Conservation (phyloP, 2,888 invertebrate genomes). For the Cephonodes hylas region DNA sequence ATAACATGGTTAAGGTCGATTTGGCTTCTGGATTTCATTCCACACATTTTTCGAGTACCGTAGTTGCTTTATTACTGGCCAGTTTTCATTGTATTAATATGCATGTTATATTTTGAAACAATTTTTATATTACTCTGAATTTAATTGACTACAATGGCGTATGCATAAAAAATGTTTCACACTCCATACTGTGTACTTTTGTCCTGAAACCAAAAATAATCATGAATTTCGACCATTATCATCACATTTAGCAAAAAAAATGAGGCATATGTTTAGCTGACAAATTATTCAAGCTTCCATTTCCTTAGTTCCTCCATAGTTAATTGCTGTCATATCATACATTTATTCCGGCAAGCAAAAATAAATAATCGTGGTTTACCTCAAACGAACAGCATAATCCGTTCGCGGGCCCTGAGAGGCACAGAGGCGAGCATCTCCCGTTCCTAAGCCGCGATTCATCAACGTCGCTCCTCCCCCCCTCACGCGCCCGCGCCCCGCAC, state of each 20-base stretch:
- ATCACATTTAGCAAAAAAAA: too few relatives aligned
- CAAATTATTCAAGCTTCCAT: too few relatives aligned
- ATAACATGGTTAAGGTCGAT: background rate
- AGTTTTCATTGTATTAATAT: background rate
- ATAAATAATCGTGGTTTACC: background rate
- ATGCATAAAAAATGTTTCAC: too few relatives aligned
- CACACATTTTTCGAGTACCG: background rate
- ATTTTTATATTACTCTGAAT: too few relatives aligned
- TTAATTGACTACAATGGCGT: too few relatives aligned
- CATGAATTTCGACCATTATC: too few relatives aligned
- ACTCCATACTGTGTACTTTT: too few relatives aligned
- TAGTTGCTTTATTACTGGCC: background rate
- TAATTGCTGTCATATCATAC: background rate
- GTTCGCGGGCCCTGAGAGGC: conserved; percentile 2
- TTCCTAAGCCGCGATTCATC: conserved; percentile 47
- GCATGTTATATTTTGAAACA: too few relatives aligned
- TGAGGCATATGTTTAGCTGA: too few relatives aligned
- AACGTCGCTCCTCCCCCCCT: conserved; percentile 48
- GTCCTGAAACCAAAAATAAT: too few relatives aligned
- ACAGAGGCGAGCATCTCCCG: conserved; percentile 7
- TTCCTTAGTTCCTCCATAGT: background rate
- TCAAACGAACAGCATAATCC: conserved; percentile 4
- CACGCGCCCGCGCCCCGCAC: conserved; percentile 36
- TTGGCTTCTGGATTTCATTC: background rate
- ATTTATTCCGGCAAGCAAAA: background rate